phyloP scores from a whole-genome alignment of 2,797 vertebrate species.

The Lacerta bilineata region DNA sequence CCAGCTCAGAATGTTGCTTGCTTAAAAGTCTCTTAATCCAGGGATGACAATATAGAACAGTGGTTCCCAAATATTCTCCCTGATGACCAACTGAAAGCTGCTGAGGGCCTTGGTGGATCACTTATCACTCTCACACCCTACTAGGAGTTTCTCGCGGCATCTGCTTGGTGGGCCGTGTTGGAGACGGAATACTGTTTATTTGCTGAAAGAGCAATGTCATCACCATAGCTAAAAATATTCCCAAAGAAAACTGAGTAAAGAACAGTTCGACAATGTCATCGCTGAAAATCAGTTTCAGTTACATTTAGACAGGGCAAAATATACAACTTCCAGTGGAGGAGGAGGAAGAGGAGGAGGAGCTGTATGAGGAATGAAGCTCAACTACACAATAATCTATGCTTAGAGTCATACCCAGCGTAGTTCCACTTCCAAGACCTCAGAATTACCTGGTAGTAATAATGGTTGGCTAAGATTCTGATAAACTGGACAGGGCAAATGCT shows the following conservation, averaged over 20 bases:
- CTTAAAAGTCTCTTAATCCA: constrained; percentile 37
- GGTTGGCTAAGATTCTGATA: not conserved
- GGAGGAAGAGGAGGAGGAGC: no score
- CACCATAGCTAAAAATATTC: not conserved
- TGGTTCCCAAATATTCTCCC: no score
- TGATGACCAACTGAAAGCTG: not conserved
- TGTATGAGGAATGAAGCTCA: not conserved
- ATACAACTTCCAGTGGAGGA: no score
- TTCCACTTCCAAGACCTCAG: not conserved
- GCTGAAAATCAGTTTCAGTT: no score
- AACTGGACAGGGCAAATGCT: not conserved
- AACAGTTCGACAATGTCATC: no score
- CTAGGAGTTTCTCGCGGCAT: not conserved
- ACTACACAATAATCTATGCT: not conserved
- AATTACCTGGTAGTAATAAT: not conserved
- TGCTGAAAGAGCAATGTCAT: not conserved
- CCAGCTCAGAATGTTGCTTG: constrained; percentile 41
- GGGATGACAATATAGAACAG: constrained; percentile 25
- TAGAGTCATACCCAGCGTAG: not conserved
- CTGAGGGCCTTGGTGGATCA: no score
- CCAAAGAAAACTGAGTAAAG: not conserved
- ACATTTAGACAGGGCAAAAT: no score
- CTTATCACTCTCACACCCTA: not conserved
- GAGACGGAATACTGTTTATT: not conserved
- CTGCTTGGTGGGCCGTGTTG: no score